These are phyloP conservation scores for Brienomyrus brachyistius DNA, from an alignment of 2,113 vertebrate genomes.

Conservation along the genomic window DNA sequence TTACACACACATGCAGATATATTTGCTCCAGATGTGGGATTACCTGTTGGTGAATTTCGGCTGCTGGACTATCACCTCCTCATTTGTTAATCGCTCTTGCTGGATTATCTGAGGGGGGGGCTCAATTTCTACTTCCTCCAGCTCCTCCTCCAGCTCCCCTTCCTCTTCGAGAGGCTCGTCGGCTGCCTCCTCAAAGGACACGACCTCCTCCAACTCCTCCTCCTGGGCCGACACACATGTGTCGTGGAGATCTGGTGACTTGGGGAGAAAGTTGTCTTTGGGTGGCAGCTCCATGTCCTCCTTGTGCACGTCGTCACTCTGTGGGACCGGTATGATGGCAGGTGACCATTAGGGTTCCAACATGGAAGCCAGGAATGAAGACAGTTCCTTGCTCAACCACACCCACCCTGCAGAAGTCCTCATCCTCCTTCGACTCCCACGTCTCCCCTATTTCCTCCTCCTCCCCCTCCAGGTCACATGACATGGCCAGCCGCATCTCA, in stretches of 20 bases:
- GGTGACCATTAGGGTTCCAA: background rate
- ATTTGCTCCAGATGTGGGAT: background rate
- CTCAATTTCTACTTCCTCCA: conserved; percentile 34
- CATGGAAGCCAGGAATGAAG: background rate
- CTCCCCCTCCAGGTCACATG: conserved; percentile 66
- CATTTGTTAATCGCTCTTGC: conserved; percentile 23
- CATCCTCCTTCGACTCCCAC: conserved; percentile 42
- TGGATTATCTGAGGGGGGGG: conserved; percentile 35
- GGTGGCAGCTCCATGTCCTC: background rate
- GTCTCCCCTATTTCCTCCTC: conserved; percentile 45
- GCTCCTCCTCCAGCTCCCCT: conserved; percentile 19
- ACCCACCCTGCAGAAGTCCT: conserved; percentile 32
- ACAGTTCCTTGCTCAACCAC: background rate
- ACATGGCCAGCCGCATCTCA: conserved; percentile 80
- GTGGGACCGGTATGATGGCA: background rate
- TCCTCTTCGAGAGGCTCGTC: conserved; percentile 30
- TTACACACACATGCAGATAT: background rate
- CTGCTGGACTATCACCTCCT: conserved; percentile 28
- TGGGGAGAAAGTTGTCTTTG: background rate
- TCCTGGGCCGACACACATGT: conserved; percentile 28
- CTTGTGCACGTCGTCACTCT: conserved; percentile 38
- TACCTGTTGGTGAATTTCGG: conserved; percentile 20
- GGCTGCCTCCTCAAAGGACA: conserved; percentile 45
- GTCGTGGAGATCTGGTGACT: background rate
- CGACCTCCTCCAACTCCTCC: conserved; percentile 21